Evolutionary conservation across 2,888 invertebrate species (phyloP), one percentile per base, ranked within the genome.

Genomic region (Nasonia oneida): DNA sequence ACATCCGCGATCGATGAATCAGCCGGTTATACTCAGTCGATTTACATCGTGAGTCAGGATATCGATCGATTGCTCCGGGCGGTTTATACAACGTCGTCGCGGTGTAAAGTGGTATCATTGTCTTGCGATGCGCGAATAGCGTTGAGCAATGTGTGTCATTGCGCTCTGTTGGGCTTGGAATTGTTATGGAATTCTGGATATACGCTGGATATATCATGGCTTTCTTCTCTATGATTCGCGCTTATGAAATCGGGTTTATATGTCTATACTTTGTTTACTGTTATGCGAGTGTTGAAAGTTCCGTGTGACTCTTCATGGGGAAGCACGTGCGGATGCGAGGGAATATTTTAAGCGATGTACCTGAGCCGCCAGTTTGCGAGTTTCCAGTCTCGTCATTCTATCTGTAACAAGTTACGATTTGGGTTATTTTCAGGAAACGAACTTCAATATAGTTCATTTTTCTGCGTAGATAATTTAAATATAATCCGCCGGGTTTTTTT

Each of bases 1-100:
- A 67, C 14, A 67, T 67, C 67, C 33, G 67, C 67, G 67, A 67
- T 29, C 67, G 67, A 33, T 67, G 67, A 67, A 67, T 67, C 67
- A 67, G 67, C 12, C 12, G 29, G 15, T 61, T 15, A 15, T 15
- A 15, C 67, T 67, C 67, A 14, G 10, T 12, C 67, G 67, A 33
- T 33, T 29, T 33, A 67, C 29, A 29, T 67, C 67, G 67, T 67
- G 67, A 67, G 67, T 67, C 67, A 67, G 67, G 67, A 67, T 67
- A 67, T 67, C 67, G 67, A 29, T 67, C 33, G 33, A 29, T 29
- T 33, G 67, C 57, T 61, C 6, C n/a, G 57, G 57, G n/a, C 18
- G 18, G 18, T 18, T 15, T 53, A 53, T 6, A 3, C 15, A 18
- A 8, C n/a, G 23, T 23, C 29, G 64, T 23, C 10, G 64, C 10